phyloP scores from a whole-genome alignment of 2,797 vertebrate species.

The Clarias fuscus region DNA sequence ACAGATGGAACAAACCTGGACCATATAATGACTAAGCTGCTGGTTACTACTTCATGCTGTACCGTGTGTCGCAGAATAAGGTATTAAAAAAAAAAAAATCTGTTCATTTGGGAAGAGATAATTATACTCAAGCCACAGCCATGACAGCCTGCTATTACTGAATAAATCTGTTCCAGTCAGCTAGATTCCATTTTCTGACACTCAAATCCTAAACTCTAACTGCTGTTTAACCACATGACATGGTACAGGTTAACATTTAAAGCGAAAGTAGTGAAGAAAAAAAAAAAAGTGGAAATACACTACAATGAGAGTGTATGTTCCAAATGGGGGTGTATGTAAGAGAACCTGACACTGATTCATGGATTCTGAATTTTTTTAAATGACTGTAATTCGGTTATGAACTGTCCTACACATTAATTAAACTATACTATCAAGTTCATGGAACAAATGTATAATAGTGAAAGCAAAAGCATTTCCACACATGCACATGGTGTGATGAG shows the following conservation, averaged over 20 bases:
- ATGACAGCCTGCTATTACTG: background rate
- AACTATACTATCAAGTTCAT: too few relatives aligned
- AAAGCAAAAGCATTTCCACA: too few relatives aligned
- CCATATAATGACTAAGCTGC: background rate
- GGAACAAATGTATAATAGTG: too few relatives aligned
- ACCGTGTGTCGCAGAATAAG: background rate
- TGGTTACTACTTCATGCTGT: background rate
- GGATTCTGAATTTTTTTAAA: too few relatives aligned
- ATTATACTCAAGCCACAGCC: background rate
- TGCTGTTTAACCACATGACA: constrained; percentile 7
- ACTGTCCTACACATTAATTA: too few relatives aligned
- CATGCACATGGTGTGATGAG: too few relatives aligned
- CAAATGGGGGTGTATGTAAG: background rate
- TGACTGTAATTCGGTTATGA: too few relatives aligned
- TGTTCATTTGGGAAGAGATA: background rate
- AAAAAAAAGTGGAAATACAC: background rate
- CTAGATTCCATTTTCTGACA: background rate
- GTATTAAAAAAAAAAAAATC: background rate
- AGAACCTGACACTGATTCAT: background rate
- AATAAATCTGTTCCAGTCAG: background rate
- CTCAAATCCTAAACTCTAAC: background rate
- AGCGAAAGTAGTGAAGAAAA: background rate
- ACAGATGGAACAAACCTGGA: background rate
- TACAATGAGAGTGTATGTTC: background rate
- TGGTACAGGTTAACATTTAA: background rate